Evolutionary conservation across 2,113 vertebrate species (phyloP).

Genomic region (Pterocles orientalis): DNA sequence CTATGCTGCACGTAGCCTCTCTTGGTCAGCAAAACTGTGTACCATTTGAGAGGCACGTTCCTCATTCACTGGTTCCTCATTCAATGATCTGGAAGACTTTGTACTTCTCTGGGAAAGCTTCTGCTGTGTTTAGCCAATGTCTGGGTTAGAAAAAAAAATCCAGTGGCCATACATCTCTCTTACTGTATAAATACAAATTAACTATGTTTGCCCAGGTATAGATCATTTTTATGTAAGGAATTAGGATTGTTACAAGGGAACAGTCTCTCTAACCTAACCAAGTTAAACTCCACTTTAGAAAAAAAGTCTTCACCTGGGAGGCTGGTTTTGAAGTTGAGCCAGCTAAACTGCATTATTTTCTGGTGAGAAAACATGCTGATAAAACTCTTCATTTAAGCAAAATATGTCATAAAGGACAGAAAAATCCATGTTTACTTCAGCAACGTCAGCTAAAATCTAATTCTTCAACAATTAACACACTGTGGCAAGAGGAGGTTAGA

Average conservation of each 20-base stretch:
- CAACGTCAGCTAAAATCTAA: neutral
- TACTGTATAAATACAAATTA: neutral
- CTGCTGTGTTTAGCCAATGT: neutral
- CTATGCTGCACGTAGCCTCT: neutral
- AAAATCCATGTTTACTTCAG: conserved; percentile 31
- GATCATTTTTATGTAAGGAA: neutral
- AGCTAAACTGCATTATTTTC: neutral
- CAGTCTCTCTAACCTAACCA: neutral
- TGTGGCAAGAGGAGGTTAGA: conserved; percentile 1
- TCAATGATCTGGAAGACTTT: neutral
- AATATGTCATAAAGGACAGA: neutral
- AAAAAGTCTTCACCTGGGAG: neutral
- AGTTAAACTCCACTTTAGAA: neutral
- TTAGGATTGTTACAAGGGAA: neutral
- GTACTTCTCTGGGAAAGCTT: neutral
- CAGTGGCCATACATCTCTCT: neutral
- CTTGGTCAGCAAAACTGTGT: neutral
- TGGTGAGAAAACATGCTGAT: neutral
- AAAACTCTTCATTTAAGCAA: neutral
- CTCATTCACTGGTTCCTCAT: neutral
- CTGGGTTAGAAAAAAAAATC: neutral
- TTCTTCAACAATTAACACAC: conserved; percentile 9
- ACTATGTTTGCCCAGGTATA: neutral
- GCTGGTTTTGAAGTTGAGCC: neutral
- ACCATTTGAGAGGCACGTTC: neutral